Evolutionary conservation across 2,113 vertebrate genomes (phyloP), one percentile per base, ranked within the genome.

Genomic region (Todiramphus chloris): DNA sequence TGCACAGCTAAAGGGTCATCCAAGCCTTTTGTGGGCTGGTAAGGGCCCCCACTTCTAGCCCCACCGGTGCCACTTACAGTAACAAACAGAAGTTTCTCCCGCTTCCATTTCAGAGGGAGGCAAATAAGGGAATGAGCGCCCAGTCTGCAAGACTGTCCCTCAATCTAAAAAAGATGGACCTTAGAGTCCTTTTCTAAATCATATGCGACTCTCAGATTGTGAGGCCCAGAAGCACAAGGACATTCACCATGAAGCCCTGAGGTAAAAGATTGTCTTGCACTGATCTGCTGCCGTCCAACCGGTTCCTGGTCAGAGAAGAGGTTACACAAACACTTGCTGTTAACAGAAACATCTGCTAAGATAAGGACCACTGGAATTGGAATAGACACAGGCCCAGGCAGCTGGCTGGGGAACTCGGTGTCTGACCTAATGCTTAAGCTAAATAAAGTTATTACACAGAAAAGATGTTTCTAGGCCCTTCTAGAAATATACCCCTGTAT

Each of bases 321-420:
- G 35, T 48, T 37, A 20, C 39, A 14, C 2, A 4, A 59, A 50
- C 41, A 20, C 59, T 16, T 51, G 51, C 28, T 37, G 31, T 17
- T 33, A 73, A 62, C 11, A 56, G 43, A 18, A 46, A 7, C 33
- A 53, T 12, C 24, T 55, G 59, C 10, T 13, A 35, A 67, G 51
- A 4, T 15, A 60, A 62, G 60, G 59, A 43, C 25, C 30, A 43
- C 1, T 24, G 41, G 37, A 41, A 13, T 35, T 16, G 25, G 23
- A 51, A 27, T 5, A 35, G 33, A 39, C 11, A 5, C 27, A 58
- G 81, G 43, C 35, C 28, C 62, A 31, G 74, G 74, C 35, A 63
- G 67, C 53, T 17, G 4, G 13, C 19, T 1, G 2, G 37, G 35
- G 55, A 84, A 28, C 20, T 27, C 5, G 0, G 15, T 33, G 31